Percentiles rank a stretch among this genome's conserved stretches.
Conservation (phyloP, 2,113 vertebrate genomes). For the Tetraodon nigroviridis region DNA sequence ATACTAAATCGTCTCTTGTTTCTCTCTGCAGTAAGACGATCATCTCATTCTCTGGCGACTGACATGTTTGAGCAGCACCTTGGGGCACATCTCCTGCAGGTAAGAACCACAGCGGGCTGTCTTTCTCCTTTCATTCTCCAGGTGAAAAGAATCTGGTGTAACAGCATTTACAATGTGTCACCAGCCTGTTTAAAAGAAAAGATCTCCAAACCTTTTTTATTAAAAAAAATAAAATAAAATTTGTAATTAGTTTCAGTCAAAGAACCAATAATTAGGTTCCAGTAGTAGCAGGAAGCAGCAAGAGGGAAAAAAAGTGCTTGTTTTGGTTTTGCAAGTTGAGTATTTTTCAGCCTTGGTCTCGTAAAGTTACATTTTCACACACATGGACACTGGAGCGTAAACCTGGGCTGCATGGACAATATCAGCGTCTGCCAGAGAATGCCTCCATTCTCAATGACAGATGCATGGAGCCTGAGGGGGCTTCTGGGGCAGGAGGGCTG, state of each 20-base stretch:
- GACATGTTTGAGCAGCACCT: slow-evolving; percentile 88
- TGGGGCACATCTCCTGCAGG: slow-evolving; percentile 88
- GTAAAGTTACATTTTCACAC: slow-evolving; percentile 19
- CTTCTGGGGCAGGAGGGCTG: slow-evolving; percentile 39
- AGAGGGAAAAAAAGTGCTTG: background rate
- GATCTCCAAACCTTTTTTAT: background rate
- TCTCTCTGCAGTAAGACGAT: slow-evolving; percentile 64
- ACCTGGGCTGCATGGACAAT: slow-evolving; percentile 38
- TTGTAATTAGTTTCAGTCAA: background rate
- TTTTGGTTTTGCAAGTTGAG: slow-evolving; percentile 1
- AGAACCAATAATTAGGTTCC: background rate
- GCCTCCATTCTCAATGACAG: slow-evolving; percentile 43
- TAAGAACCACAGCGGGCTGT: slow-evolving; percentile 45
- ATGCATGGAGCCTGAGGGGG: slow-evolving; percentile 57
- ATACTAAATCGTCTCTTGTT: slow-evolving; percentile 22
- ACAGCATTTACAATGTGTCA: background rate
- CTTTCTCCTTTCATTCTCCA: background rate
- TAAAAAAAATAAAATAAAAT: too few relatives aligned
- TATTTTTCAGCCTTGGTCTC: slow-evolving; percentile 3
- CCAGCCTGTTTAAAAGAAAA: background rate
- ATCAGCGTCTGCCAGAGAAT: slow-evolving; percentile 47
- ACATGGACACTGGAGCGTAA: slow-evolving; percentile 11
- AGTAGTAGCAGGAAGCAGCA: too few relatives aligned
- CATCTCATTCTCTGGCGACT: slow-evolving; percentile 70
- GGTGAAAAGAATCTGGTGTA: too few relatives aligned